A percentile compares a stretch with the other conserved stretches of the same genome.
Conservation (phyloP, 2,888 invertebrate genomes). For the Watsonalla cultraria region DNA sequence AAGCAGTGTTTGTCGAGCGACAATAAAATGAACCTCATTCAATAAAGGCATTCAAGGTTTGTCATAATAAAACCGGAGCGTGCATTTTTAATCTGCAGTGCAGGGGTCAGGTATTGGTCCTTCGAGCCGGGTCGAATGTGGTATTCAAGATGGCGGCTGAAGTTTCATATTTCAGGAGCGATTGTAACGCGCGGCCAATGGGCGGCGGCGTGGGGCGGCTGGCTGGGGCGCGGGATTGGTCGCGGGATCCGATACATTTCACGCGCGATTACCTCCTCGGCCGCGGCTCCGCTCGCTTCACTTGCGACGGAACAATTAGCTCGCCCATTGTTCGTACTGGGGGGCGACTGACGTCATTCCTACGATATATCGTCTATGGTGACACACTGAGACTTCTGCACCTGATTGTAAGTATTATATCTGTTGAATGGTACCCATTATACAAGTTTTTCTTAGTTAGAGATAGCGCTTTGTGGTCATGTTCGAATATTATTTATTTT, state of each 20-base stretch:
- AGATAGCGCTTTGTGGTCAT: too few species aligned
- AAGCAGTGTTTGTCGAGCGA: not conserved
- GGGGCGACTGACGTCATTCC: not conserved
- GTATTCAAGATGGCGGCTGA: slow-evolving; percentile 36
- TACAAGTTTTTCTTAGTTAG: too few species aligned
- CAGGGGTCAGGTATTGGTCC: slow-evolving; percentile 14
- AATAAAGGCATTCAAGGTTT: not conserved
- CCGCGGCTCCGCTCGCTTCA: slow-evolving; percentile 45
- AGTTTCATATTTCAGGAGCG: slow-evolving; percentile 61
- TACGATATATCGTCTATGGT: not conserved
- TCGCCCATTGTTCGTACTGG: slow-evolving; percentile 12
- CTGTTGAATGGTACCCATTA: too few species aligned
- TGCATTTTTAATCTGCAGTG: not conserved
- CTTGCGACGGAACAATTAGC: slow-evolving; percentile 43
- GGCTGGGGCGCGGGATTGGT: slow-evolving; percentile 21
- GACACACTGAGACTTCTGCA: too few species aligned
- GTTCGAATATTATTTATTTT: too few species aligned
- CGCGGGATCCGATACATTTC: slow-evolving; percentile 39
- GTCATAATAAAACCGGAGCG: not conserved
- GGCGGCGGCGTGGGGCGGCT: slow-evolving; percentile 9
- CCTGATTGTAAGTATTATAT: too few species aligned
- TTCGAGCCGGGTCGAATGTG: slow-evolving; percentile 36
- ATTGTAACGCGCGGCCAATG: slow-evolving; percentile 42
- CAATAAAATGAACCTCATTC: not conserved
- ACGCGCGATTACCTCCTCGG: slow-evolving; percentile 61